phyloP scores from a whole-genome alignment of 2,888 invertebrate species.

The Spicauda simplicius region DNA sequence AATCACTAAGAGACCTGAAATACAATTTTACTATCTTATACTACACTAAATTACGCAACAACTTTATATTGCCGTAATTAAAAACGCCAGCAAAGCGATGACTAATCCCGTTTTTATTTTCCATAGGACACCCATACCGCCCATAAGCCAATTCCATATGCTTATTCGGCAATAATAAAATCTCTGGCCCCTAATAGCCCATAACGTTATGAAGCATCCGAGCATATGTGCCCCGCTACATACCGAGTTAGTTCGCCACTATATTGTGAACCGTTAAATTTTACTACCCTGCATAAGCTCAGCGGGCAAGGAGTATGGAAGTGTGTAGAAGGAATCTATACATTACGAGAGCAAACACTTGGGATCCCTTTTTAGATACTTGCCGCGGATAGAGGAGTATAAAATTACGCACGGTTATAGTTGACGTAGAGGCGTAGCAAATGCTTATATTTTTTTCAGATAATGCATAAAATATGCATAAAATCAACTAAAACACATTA shows the following conservation, averaged over 20 bases:
- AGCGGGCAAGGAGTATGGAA: conserved; percentile 48
- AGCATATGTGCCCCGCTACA: conserved; percentile 50
- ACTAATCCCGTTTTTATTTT: conserved; percentile 18
- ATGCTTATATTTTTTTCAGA: too few relatives aligned
- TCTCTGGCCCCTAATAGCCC: conserved; percentile 43
- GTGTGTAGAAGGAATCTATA: not conserved
- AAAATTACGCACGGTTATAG: too few relatives aligned
- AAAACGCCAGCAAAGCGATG: not conserved
- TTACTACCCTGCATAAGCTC: conserved; percentile 72
- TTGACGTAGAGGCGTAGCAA: too few relatives aligned
- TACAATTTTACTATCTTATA: not conserved
- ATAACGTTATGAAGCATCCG: conserved; percentile 44
- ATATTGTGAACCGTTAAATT: conserved; percentile 81
- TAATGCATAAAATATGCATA: too few relatives aligned
- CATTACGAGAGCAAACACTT: too few relatives aligned
- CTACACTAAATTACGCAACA: not conserved
- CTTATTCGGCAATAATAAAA: conserved; percentile 50
- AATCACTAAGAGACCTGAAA: not conserved
- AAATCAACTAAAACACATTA: too few relatives aligned
- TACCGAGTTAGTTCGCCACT: conserved; percentile 72
- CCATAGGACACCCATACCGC: conserved; percentile 9
- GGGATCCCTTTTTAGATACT: too few relatives aligned
- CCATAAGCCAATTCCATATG: conserved; percentile 17
- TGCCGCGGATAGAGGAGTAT: too few relatives aligned
- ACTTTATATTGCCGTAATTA: not conserved